Base-by-base conservation (phyloP, 1,140 invertebrate species). In the Rhagoletis zephyria region DNA sequence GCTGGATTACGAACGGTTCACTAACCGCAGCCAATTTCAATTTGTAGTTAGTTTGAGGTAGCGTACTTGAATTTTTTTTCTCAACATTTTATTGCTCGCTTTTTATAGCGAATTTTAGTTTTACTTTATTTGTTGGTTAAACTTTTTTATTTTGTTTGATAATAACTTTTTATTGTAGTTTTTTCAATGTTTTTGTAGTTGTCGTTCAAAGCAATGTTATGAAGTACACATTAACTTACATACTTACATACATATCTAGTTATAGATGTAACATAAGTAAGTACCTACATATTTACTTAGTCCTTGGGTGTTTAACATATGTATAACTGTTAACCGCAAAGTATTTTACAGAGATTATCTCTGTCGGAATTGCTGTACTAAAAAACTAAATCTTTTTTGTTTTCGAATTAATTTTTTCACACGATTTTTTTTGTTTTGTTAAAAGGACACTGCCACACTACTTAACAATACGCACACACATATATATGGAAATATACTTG, bases 121-220 rank as follows among this genome's bases (percentile, higher is more conserved):
- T 67, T 51, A 48, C 86, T 88, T 88, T 85, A 70, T 85, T 89
- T 85, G 85, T 87, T 88, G 88, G 48, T 81, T 81, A 81, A 81
- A 30, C n/a, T 3, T 51, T 81, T 81, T 81, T 81, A 81, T 51
- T 90, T 88, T 60, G 85, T 81, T 77, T 56, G 48, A 81, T 81
- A 81, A 56, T 81, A 56, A 56, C 48, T 56, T 51, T 74, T 81
- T 81, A 81, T 81, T 81, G 16, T 81, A 81, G 48, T 56, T 81
- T 81, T 74, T n/a, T 14, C 6, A 42, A 45, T n/a, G 74, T 30
- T 9, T 3, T 51, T 56, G 16, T 81, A n/a, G 74, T 81, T 81
- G 7, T 40, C 48, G 48, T 19, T 81, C 19, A 81, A 51, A 59
- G n/a, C 19, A 56, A 48, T n/a, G 10, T 51, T 81, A 14, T 77